Percentiles rank a stretch among this genome's conserved stretches.
Evolutionary conservation across 1,140 invertebrate species (phyloP).

Genomic region (Dolichoris vasculosae): DNA sequence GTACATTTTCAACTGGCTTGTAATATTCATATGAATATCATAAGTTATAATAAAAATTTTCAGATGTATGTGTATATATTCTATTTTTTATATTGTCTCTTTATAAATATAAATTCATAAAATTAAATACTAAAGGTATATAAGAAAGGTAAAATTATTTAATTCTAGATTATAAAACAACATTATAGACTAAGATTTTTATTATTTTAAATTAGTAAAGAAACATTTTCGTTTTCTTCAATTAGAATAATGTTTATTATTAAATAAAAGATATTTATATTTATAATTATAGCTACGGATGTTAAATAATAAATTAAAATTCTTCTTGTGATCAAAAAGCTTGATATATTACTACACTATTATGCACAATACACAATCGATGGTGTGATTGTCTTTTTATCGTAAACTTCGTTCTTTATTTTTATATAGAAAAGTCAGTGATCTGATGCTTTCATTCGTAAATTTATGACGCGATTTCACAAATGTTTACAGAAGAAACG

Average conservation of each 20-base stretch:
- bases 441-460: not conserved
- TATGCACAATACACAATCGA: not conserved
- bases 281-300: not conserved
- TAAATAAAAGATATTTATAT: not conserved
- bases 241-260: not conserved
- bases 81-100: too few relatives aligned
- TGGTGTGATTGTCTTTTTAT: not conserved
- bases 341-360: not conserved
- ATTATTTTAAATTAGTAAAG: not conserved
- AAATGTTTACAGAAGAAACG: too few relatives aligned
- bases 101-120: too few relatives aligned
- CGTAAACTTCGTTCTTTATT: not conserved
- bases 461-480: not conserved
- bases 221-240: not conserved
- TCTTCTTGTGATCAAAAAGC: not conserved
- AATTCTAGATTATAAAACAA: too few relatives aligned
- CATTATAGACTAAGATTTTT: not conserved
- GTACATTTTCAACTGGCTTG: too few relatives aligned
- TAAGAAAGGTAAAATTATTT: too few relatives aligned
- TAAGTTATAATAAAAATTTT: too few relatives aligned
- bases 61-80: too few relatives aligned
- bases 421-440: not conserved
- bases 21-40: too few relatives aligned
- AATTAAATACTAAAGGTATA: too few relatives aligned
- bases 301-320: not conserved